phyloP scores from a whole-genome alignment of 2,888 invertebrate genomes.

The Brenthis hecate region DNA sequence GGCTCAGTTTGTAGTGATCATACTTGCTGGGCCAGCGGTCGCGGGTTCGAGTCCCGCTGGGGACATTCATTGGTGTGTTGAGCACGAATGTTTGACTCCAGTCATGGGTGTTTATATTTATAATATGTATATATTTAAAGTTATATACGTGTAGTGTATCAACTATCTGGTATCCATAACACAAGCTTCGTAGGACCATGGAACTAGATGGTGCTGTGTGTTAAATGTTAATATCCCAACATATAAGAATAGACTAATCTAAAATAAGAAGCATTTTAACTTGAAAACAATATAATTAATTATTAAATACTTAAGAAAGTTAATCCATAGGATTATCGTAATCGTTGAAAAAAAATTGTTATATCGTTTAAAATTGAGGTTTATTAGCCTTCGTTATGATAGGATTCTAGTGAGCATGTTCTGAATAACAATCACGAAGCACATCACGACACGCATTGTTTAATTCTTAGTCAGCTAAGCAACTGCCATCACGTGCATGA shows the following conservation, averaged over 20 bases:
- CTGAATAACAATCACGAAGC: slow-evolving; percentile 12
- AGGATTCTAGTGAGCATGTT: slow-evolving; percentile 15
- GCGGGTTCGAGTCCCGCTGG: too few species aligned
- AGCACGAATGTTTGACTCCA: too few species aligned
- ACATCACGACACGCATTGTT: slow-evolving; percentile 5
- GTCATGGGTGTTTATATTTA: too few species aligned
- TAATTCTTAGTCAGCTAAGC: slow-evolving; percentile 6
- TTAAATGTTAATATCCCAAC: too few species aligned
- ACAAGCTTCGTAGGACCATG: too few species aligned
- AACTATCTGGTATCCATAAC: too few species aligned
- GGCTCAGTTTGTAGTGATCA: too few species aligned
- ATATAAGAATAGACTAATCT: slow-evolving; percentile 19
- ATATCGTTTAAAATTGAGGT: neutral
- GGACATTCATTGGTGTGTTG: too few species aligned
- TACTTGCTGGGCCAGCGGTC: too few species aligned
- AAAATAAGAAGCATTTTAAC: neutral
- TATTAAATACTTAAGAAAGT: neutral
- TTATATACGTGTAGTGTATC: too few species aligned
- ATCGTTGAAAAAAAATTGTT: neutral
- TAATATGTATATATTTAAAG: too few species aligned
- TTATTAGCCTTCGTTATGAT: slow-evolving; percentile 13
- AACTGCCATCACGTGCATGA: slow-evolving; percentile 3
- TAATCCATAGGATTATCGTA: neutral
- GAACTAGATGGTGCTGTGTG: too few species aligned
- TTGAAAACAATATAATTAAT: neutral